Percentiles rank a stretch among this genome's conserved stretches.
These are phyloP conservation scores for Callinectes sapidus DNA, from an alignment of 2,888 invertebrate genomes.

Conservation along the genomic window DNA sequence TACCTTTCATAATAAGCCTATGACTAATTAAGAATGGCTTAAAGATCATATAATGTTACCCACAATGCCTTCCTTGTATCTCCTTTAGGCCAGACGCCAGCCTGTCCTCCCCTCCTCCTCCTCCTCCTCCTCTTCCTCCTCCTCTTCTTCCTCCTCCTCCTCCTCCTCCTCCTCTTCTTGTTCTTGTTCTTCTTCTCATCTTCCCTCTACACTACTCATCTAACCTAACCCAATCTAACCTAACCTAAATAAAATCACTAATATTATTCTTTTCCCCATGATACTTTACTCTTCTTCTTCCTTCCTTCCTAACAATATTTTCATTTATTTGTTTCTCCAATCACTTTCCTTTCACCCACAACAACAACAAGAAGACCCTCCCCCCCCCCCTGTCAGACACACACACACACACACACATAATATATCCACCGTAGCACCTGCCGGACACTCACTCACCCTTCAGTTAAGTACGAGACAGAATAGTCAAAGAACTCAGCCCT, in stretches of 20 bases:
- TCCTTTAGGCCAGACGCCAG: not conserved
- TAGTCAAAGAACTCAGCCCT: slow-evolving; percentile 45
- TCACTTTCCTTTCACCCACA: too few relatives aligned
- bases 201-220: not conserved
- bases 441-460: slow-evolving; percentile 48
- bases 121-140: not conserved
- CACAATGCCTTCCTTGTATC: not conserved
- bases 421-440: too few relatives aligned
- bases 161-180: not conserved
- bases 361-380: too few relatives aligned
- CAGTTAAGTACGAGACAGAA: slow-evolving; percentile 52
- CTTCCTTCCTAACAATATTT: too few relatives aligned
- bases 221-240: too few relatives aligned
- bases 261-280: too few relatives aligned
- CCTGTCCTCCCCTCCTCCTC: not conserved
- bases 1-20: not conserved
- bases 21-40: not conserved
- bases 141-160: not conserved
- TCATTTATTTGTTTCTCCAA: too few relatives aligned
- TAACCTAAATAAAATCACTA: too few relatives aligned
- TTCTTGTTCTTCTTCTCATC: not conserved
- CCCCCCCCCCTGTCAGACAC: too few relatives aligned
- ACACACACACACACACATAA: too few relatives aligned
- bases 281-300: too few relatives aligned
- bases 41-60: not conserved